These are phyloP conservation scores for Plebejus argus DNA, from an alignment of 2,888 invertebrate species.

Conservation along the genomic window DNA sequence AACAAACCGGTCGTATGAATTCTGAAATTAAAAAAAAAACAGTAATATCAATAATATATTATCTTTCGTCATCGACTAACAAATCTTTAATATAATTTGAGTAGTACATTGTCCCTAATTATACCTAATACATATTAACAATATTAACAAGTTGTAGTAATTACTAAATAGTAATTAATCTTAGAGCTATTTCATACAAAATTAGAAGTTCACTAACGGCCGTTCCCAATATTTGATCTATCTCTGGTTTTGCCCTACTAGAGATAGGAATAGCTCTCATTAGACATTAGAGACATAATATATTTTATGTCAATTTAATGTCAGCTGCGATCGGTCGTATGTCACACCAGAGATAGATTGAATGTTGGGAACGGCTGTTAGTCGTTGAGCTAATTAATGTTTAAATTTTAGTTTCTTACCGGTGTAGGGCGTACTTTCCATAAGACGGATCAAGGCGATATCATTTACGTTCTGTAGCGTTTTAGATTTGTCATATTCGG, in stretches of 20 bases:
- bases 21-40: slow-evolving; percentile 51
- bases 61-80: background rate
- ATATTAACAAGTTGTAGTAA: background rate
- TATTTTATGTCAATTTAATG: no score
- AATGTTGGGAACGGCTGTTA: no score
- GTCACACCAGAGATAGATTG: no score
- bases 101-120: background rate
- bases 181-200: no score
- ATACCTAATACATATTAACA: no score
- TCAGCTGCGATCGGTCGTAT: no score
- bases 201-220: no score
- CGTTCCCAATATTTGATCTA: no score
- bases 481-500: slow-evolving; percentile 53
- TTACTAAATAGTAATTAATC: no score
- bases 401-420: slow-evolving; percentile 51
- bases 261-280: no score
- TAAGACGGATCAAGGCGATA: slow-evolving; percentile 71
- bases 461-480: slow-evolving; percentile 52
- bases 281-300: no score
- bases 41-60: background rate
- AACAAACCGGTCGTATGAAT: slow-evolving; percentile 66
- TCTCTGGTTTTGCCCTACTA: no score
- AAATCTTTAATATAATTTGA: background rate
- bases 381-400: background rate
- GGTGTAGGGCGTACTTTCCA: slow-evolving; percentile 59